Base-by-base conservation (phyloP, 2,113 vertebrate genomes). In the Anarrhichthys ocellatus region DNA sequence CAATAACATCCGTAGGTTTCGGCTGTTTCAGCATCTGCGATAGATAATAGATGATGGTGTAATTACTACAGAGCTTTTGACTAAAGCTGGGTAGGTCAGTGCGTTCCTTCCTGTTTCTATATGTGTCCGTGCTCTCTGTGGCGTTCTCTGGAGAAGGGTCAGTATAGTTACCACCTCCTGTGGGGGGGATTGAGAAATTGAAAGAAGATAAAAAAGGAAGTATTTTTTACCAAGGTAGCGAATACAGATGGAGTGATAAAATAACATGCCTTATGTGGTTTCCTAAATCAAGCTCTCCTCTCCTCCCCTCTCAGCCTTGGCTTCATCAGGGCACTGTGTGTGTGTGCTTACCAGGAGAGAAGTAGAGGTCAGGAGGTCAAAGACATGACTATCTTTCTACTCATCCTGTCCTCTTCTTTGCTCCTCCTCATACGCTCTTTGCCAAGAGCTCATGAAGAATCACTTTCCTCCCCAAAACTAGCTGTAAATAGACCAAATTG, bases 1-100 rank as follows among this genome's bases (percentile, higher is more conserved):
- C 70, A 76, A 92, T 91, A 93, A 94, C 90, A 92, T 94, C 92
- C 88, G 81, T 69, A 84, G 85, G 87, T 94, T 92, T 93, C 81
- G 80, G 74, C 90, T 90, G 83, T 93, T 91, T 92, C 72, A 86
- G 84, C 93, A 94, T 94, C 92, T 94, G 94, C 14, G 59, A 87
- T 88, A 88, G 88, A 94, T 93, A 93, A 93, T 87, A 64, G 77
- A 84, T 61, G 80, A 89, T 91, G 73, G 81, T 68, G 85, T 92
- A 87, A 92, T 94, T 89, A 91, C 82, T 84, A 38, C 65, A 80
- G 77, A 76, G 61, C 77, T 86, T 89, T 88, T 86, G 83, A 91
- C 81, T 91, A 62, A 83, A 73, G 67, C 73, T 15, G 18, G 62
- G 20, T 73, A 80, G 86, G 85, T 82, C 85, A 83, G 27, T 77